Conservation (phyloP, 2,113 vertebrate species). For the Hemicordylus capensis region DNA sequence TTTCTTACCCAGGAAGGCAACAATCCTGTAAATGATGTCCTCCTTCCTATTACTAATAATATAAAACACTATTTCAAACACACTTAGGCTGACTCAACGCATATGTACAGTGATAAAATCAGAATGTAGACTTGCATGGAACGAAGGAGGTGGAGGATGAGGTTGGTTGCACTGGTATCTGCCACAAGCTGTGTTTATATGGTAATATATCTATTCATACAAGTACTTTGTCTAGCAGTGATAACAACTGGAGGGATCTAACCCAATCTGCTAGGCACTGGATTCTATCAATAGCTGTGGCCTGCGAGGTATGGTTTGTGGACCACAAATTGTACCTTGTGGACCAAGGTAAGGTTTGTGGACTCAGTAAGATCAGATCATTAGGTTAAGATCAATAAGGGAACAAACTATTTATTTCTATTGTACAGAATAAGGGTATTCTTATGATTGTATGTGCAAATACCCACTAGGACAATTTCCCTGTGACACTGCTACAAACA, state of each 20-base stretch:
- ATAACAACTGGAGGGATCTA: background rate
- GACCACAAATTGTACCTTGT: background rate
- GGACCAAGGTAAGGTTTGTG: no score
- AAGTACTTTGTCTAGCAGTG: background rate
- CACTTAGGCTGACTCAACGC: no score
- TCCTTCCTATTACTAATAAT: background rate
- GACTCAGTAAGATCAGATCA: background rate
- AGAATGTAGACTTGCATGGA: background rate
- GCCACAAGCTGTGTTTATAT: no score
- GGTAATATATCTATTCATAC: no score
- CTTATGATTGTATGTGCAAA: background rate
- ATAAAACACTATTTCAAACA: no score
- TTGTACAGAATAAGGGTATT: background rate
- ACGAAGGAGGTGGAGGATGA: no score
- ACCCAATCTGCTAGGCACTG: background rate
- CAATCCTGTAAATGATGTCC: background rate
- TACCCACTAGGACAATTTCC: conserved; percentile 27
- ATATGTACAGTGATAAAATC: background rate
- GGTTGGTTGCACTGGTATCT: background rate
- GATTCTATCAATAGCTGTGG: background rate
- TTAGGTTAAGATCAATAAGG: background rate
- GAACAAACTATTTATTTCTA: background rate
- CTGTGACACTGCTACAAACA: conserved; percentile 27
- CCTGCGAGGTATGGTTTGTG: background rate
- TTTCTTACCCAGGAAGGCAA: background rate